phyloP scores from a whole-genome alignment of 2,113 vertebrate genomes.

The Grammomys dolichurus region DNA sequence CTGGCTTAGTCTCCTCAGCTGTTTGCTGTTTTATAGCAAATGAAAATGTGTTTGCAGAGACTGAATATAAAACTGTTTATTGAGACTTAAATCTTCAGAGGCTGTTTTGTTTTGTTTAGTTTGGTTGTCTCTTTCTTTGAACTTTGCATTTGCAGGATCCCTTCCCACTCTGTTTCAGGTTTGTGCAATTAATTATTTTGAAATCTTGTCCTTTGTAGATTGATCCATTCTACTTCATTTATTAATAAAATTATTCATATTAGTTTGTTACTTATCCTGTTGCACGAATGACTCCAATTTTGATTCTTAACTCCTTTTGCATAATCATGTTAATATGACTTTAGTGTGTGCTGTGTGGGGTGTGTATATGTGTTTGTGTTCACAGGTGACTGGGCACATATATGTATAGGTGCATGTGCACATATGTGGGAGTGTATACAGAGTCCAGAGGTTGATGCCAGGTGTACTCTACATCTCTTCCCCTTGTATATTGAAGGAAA shows the following conservation, averaged over 20 bases:
- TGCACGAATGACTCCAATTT: background rate
- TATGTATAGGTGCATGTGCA: background rate
- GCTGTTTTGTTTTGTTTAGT: background rate
- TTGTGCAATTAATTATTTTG: slow-evolving; percentile 7
- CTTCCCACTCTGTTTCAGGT: too few species aligned
- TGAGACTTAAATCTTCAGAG: slow-evolving; percentile 82
- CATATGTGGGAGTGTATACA: background rate
- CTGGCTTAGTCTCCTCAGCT: slow-evolving; percentile 64
- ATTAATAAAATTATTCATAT: background rate
- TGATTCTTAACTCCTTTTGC: background rate
- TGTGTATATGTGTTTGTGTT: background rate
- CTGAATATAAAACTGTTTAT: slow-evolving; percentile 84
- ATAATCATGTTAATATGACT: too few species aligned
- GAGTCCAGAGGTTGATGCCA: background rate
- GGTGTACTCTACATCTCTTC: background rate
- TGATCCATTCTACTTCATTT: background rate
- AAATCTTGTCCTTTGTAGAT: background rate
- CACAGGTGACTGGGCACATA: too few species aligned
- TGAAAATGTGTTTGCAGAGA: slow-evolving; percentile 83
- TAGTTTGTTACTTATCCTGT: background rate
- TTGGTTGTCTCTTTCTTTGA: background rate
- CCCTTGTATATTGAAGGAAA: background rate
- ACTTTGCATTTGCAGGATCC: background rate
- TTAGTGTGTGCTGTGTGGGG: background rate
- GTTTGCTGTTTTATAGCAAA: slow-evolving; percentile 83